Percentiles rank a stretch among this genome's conserved stretches.
Conservation (phyloP, 2,888 invertebrate genomes). For the Heliconius erato region DNA sequence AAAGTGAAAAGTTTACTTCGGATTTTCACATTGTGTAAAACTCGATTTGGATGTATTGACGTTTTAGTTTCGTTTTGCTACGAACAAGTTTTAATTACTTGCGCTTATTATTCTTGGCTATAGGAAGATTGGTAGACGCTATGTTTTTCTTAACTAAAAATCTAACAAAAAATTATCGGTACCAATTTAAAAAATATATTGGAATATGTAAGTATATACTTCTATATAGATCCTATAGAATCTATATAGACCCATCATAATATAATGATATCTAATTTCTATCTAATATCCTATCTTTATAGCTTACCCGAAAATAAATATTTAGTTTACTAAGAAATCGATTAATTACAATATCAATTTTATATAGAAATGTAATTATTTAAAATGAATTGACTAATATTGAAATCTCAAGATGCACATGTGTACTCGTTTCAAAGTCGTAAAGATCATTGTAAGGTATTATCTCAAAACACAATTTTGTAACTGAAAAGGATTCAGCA, state of each 20-base stretch:
- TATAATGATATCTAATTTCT: too few species aligned
- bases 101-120: background rate
- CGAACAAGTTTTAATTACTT: constrained; percentile 28
- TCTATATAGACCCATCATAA: background rate
- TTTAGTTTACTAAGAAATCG: too few species aligned
- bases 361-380: background rate
- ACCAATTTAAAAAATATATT: background rate
- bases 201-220: background rate
- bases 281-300: too few species aligned
- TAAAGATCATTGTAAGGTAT: background rate
- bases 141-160: background rate
- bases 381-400: background rate
- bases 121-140: background rate
- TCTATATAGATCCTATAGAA: too few species aligned
- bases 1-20: constrained; percentile 24
- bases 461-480: background rate
- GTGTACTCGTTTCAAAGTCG: background rate
- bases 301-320: too few species aligned
- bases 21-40: constrained; percentile 26
- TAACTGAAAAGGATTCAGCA: background rate
- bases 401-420: background rate
- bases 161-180: background rate
- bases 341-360: too few species aligned
- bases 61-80: constrained; percentile 3
- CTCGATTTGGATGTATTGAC: constrained; percentile 13